A percentile compares a stretch with the other conserved stretches of the same genome.
phyloP scores from a whole-genome alignment of 2,113 vertebrate species.

The Oryzias melastigma region DNA sequence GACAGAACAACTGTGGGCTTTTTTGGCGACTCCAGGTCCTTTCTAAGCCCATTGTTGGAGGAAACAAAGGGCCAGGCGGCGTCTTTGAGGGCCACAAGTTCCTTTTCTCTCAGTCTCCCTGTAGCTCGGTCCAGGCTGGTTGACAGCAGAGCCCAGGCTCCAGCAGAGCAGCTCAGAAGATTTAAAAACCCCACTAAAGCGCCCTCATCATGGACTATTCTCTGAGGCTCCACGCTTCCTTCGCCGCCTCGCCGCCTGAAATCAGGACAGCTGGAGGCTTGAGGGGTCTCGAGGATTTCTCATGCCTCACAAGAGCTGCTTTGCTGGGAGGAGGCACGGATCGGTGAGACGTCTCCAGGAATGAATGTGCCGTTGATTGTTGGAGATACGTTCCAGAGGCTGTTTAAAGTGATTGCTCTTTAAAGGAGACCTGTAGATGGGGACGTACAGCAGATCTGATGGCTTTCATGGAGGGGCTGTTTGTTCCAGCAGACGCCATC shows the following conservation, averaged over 20 bases:
- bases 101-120: conserved; percentile 34
- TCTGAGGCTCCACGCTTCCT: conserved; percentile 28
- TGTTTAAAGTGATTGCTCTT: conserved; percentile 24
- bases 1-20: conserved; percentile 12
- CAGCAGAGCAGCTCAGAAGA: conserved; percentile 37
- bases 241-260: conserved; percentile 30
- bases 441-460: conserved; percentile 1
- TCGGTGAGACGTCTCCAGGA: conserved; percentile 33
- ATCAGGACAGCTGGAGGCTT: conserved; percentile 51
- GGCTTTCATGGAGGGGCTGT: conserved; percentile 28
- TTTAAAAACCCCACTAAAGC: conserved; percentile 21
- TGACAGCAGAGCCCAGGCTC: conserved; percentile 32
- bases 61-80: conserved; percentile 52
- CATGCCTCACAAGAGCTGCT: conserved; percentile 37
- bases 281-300: conserved; percentile 45
- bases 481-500: conserved; percentile 31
- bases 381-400: conserved; percentile 48
- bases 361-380: conserved; percentile 53
- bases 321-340: conserved; percentile 28
- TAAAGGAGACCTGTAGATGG: conserved; percentile 4
- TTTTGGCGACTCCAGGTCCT: conserved; percentile 13
- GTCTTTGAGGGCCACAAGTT: conserved; percentile 47
- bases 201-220: conserved; percentile 65
- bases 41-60: conserved; percentile 39
- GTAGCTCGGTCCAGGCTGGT: conserved; percentile 21